Evolutionary conservation across 2,888 invertebrate species (phyloP).

Genomic region (Ditylenchus weischeri): DNA sequence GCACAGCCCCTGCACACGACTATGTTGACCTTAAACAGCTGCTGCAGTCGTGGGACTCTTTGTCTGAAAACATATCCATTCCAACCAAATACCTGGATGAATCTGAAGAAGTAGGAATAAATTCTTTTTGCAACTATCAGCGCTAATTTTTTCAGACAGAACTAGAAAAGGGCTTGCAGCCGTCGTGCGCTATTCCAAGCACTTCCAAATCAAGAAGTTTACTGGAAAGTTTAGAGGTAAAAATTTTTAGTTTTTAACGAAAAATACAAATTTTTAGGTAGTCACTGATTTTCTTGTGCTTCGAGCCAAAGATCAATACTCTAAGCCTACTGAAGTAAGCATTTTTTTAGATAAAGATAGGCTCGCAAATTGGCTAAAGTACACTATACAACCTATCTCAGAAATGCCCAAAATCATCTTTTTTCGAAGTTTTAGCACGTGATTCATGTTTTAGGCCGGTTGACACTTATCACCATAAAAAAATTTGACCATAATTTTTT

Average conservation of each 20-base stretch:
- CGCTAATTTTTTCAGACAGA: conserved; percentile 21
- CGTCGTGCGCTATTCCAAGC: conserved; percentile 16
- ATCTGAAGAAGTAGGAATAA: conserved; percentile 20
- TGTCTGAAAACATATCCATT: conserved; percentile 18
- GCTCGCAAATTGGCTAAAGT: no score
- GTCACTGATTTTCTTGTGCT: conserved; percentile 48
- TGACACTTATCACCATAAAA: no score
- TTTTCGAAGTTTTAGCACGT: no score
- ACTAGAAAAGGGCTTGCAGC: conserved; percentile 18
- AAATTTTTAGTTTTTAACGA: no score
- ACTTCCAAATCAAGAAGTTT: conserved; percentile 10
- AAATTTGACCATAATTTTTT: no score
- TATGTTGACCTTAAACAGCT: conserved; percentile 25
- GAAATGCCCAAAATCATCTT: no score
- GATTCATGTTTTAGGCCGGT: no score
- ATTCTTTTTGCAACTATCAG: conserved; percentile 8
- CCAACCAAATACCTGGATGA: conserved; percentile 25
- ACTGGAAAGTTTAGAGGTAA: conserved; percentile 6
- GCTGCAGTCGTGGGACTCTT: conserved; percentile 22
- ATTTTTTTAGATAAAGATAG: conserved; percentile 5
- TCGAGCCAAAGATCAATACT: conserved; percentile 38
- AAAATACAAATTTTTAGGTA: conserved; percentile 30
- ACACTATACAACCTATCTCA: no score
- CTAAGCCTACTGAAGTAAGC: conserved; percentile 37
- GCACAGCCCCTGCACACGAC: conserved; percentile 17